Conservation (phyloP, 2,888 invertebrate genomes). For the Sericinus montela region DNA sequence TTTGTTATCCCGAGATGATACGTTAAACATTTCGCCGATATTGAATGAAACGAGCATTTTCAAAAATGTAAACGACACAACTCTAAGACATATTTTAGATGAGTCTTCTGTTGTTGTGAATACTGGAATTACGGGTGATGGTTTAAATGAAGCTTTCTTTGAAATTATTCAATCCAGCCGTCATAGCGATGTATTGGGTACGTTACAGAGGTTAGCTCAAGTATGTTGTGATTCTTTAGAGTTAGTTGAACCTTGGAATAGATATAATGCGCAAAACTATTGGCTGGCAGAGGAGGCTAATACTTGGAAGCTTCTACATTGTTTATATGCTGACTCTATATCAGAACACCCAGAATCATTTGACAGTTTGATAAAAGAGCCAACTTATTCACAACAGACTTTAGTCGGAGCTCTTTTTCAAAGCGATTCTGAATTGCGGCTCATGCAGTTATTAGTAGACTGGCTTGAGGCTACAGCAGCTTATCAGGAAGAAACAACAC, state of each 20-base stretch:
- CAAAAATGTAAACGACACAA: slow-evolving; percentile 68
- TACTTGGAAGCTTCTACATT: slow-evolving; percentile 92
- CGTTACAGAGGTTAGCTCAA: slow-evolving; percentile 81
- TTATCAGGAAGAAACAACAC: slow-evolving; percentile 84
- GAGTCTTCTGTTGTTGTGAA: slow-evolving; percentile 59
- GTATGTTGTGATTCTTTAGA: slow-evolving; percentile 82
- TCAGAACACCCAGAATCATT: slow-evolving; percentile 77
- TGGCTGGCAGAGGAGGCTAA: slow-evolving; percentile 91
- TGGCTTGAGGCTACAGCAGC: slow-evolving; percentile 94
- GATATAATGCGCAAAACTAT: slow-evolving; percentile 65
- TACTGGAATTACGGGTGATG: slow-evolving; percentile 50
- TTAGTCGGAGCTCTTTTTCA: slow-evolving; percentile 60
- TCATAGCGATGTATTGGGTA: slow-evolving; percentile 78
- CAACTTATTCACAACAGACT: slow-evolving; percentile 58
- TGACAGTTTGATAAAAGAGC: slow-evolving; percentile 58
- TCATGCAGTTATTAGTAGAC: slow-evolving; percentile 92
- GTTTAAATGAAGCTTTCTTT: slow-evolving; percentile 64
- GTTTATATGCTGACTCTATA: slow-evolving; percentile 89
- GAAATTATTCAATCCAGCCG: slow-evolving; percentile 68
- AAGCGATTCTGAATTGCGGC: slow-evolving; percentile 79
- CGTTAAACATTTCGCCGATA: slow-evolving; percentile 65
- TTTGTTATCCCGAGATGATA: slow-evolving; percentile 59
- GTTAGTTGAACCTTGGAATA: slow-evolving; percentile 68
- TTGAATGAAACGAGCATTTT: slow-evolving; percentile 69
- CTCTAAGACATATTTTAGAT: slow-evolving; percentile 63